Percentiles rank a stretch among this genome's conserved stretches.
Evolutionary conservation across 2,888 invertebrate genomes (phyloP).

Genomic region (Stenoptilia bipunctidactyla): DNA sequence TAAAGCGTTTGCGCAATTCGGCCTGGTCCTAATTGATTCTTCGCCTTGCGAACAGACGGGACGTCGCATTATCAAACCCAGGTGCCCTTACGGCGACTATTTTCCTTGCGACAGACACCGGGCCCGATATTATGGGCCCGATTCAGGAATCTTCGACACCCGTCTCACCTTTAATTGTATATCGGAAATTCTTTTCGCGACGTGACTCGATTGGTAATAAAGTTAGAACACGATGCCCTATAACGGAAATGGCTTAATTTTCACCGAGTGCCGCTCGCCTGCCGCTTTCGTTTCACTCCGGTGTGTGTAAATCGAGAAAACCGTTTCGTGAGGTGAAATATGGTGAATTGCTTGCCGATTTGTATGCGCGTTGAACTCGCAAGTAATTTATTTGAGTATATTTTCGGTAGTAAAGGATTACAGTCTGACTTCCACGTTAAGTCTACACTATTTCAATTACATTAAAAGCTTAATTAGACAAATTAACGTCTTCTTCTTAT

Average conservation of each 20-base stretch:
- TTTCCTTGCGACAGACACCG: slow-evolving; percentile 47
- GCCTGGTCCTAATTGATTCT: slow-evolving; percentile 67
- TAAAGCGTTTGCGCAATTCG: slow-evolving; percentile 64
- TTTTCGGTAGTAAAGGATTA: slow-evolving; percentile 52
- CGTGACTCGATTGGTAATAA: slow-evolving; percentile 55
- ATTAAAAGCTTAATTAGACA: slow-evolving; percentile 68
- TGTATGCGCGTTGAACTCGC: slow-evolving; percentile 55
- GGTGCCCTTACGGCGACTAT: slow-evolving; percentile 56
- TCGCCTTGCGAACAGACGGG: slow-evolving; percentile 62
- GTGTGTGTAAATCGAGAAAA: slow-evolving; percentile 52
- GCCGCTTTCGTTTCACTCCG: slow-evolving; percentile 24
- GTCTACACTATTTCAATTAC: slow-evolving; percentile 64
- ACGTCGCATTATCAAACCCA: slow-evolving; percentile 65
- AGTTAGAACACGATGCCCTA: slow-evolving; percentile 37
- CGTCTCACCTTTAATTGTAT: slow-evolving; percentile 56
- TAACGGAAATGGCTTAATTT: slow-evolving; percentile 58
- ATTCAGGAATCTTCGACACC: slow-evolving; percentile 39
- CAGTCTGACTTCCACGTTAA: slow-evolving; percentile 15
- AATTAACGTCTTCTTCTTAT: slow-evolving; percentile 58
- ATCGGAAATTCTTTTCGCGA: slow-evolving; percentile 56
- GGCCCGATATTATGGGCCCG: too few relatives aligned
- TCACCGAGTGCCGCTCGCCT: slow-evolving; percentile 31
- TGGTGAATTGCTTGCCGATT: slow-evolving; percentile 53
- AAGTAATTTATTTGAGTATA: slow-evolving; percentile 64
- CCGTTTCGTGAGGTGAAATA: slow-evolving; percentile 51